These are phyloP conservation scores for Cardinalis cardinalis DNA, from an alignment of 2,113 vertebrate genomes.

Conservation along the genomic window DNA sequence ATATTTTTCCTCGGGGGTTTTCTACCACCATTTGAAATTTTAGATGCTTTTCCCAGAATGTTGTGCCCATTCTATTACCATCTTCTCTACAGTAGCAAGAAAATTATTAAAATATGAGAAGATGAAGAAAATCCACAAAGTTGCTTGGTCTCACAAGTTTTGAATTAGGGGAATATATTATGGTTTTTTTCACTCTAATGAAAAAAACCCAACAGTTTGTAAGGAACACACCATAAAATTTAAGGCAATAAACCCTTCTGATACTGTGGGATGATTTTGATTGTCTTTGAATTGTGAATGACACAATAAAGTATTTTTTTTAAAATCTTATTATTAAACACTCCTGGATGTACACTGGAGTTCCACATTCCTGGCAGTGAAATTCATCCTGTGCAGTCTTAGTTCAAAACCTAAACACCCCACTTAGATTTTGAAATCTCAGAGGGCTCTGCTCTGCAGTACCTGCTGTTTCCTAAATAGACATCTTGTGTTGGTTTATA, in stretches of 20 bases:
- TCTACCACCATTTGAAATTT: conserved; percentile 60
- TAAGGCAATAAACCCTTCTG: background rate
- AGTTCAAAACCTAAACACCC: background rate
- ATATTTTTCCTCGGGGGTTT: conserved; percentile 67
- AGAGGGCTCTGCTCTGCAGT: background rate
- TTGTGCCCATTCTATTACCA: conserved; percentile 56
- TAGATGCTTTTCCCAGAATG: conserved; percentile 50
- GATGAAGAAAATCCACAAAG: conserved; percentile 42
- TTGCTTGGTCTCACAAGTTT: background rate
- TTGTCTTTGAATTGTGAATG: background rate
- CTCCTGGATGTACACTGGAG: background rate
- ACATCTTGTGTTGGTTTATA: background rate
- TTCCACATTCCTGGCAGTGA: background rate
- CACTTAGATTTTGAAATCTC: background rate
- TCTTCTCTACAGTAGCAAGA: conserved; percentile 12
- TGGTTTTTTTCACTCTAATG: background rate
- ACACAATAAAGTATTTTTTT: background rate
- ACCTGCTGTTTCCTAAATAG: background rate
- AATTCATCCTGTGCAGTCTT: background rate
- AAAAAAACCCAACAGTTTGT: background rate
- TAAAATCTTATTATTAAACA: background rate
- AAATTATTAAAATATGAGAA: conserved; percentile 42
- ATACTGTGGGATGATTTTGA: background rate
- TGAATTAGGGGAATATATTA: background rate
- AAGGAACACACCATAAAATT: background rate